Evolutionary conservation across 2,797 vertebrate genomes (phyloP), one percentile per base, ranked within the genome.

Genomic region (Taenioides sp.): DNA sequence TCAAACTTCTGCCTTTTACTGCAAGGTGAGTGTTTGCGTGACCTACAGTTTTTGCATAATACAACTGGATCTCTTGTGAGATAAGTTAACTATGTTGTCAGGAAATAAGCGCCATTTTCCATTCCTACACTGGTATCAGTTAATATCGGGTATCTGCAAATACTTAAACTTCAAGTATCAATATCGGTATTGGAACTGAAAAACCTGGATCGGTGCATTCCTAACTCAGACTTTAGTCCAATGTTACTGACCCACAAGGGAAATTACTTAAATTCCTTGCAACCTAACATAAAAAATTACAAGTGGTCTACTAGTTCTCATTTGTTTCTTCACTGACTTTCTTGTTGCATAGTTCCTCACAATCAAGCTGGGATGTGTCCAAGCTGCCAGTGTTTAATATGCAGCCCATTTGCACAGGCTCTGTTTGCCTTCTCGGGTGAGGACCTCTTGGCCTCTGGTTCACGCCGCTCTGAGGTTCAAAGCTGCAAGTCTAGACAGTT

Each of bases 381-480:
- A 52, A 60, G 71, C 31, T 2, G 20, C 34, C 40, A 43, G 65
- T 77, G 6, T 80, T 85, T 85, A 65, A 73, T 47, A 85, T 84
- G 82, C 75, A 73, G 37, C 16, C 31, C 68, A 66, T 81, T 80
- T 77, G 58, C 65, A 69, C 69, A 73, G 18, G 1, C 67, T 66
- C 43, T 27, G 52, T 68, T 75, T 76, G 62, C 2, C 64, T 74
- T 72, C 68, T n/a, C 68, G 55, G 75, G 75, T 75, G 52, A 63
- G 31, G 78, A 80, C 76, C 76, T 75, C 76, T 69, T 83, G 77
- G 34, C 82, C 77, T 76, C 83, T 78, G 57, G 64, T 60, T 69
- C 37, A 12, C 68, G 18, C n/a, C 34, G 61, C 71, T 81, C 74
- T 67, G 65, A 77, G 70, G 67, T 79, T 80, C 71, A 80, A 74